Conservation (phyloP, 2,113 vertebrate species). For the Rallus limicola region DNA sequence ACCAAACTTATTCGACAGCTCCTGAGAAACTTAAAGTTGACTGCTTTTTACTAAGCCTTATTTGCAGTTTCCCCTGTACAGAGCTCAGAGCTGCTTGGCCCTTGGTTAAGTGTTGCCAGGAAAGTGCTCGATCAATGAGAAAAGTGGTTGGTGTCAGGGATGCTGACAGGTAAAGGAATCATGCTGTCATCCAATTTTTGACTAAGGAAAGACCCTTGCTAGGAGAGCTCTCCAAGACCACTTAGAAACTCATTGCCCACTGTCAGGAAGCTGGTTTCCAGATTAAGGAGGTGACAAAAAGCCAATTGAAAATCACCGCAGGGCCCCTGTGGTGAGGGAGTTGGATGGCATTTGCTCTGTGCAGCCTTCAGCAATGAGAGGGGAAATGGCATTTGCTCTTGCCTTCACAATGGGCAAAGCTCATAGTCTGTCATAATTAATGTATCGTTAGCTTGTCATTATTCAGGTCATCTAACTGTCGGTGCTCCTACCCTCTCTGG, state of each 20-base stretch:
- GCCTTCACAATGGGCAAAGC: not conserved
- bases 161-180: not conserved
- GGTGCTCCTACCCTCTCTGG: not conserved
- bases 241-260: not conserved
- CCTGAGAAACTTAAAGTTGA: not conserved
- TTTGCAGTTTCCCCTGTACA: not conserved
- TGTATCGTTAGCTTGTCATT: conserved; percentile 13
- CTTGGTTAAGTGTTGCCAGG: not conserved
- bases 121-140: not conserved
- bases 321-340: not conserved
- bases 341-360: not conserved
- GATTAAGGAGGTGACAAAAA: conserved; percentile 19
- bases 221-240: not conserved
- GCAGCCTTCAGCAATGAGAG: not conserved
- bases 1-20: not conserved
- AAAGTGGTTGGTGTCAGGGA: not conserved
- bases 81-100: not conserved
- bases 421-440: not conserved
- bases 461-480: conserved; percentile 5
- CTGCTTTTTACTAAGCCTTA: not conserved
- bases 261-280: not conserved
- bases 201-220: not conserved
- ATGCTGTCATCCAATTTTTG: conserved; percentile 18
- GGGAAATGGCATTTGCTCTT: not conserved
- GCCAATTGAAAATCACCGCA: not conserved